Evolutionary conservation across 2,113 vertebrate genomes (phyloP), one percentile per base, ranked within the genome.

Genomic region (Bubo scandiacus): DNA sequence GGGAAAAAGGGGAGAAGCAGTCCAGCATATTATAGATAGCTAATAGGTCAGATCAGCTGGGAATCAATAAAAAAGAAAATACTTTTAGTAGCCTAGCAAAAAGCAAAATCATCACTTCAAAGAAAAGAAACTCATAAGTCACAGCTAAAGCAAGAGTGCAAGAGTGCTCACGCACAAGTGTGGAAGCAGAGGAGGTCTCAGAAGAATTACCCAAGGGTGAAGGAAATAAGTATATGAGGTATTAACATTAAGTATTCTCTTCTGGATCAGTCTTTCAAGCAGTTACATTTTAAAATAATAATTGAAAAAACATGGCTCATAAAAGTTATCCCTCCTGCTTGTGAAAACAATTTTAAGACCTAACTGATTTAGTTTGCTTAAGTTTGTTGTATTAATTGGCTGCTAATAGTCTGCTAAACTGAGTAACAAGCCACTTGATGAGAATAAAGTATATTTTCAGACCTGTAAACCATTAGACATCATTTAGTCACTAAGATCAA

Each of bases 361-460:
- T 66, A 66, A 75, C 52, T 95, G 58, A 86, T 94, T 94, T 94
- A 40, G 79, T 78, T 96, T 95, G 54, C 45, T 89, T 91, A 86
- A 75, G n/a, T 96, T 86, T 30, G 52, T 95, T 94, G 29, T 34
- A 90, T 92, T 70, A 86, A 88, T 90, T 91, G 34, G 30, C 79
- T 97, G 61, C 27, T 95, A 79, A 95, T 70, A 88, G 45, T 55
- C 49, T 96, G 45, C 52, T 95, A 87, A 96, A 93, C 47, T 3
- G 29, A 95, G 68, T 73, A 86, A 58, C 9, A 78, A 92, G 66
- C 29, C 57, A 38, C 52, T 83, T 82, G 40, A 57, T 95, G 55
- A 80, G 54, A 91, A 91, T 81, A 71, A 95, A 94, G 49, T 45
- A 4, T 75, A 45, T 94, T 96, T 96, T 88, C 74, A 94, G 91